These are phyloP conservation scores for Hemaris fuciformis DNA, from an alignment of 2,888 invertebrate genomes.

Conservation along the genomic window DNA sequence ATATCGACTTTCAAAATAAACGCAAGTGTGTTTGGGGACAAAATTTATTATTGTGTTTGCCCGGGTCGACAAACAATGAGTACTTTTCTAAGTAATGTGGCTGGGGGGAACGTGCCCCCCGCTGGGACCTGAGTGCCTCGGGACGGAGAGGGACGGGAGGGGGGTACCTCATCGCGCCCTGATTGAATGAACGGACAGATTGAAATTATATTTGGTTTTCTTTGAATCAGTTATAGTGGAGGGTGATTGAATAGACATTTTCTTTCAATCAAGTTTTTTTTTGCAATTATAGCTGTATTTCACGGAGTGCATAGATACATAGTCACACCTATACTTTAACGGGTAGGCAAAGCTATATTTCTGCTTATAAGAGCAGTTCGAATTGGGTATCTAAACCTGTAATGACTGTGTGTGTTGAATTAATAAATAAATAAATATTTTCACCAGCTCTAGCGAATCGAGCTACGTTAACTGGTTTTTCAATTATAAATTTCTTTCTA, in stretches of 20 bases:
- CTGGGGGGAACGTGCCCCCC: not conserved
- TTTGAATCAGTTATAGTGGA: not conserved
- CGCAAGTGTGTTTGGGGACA: slow-evolving; percentile 26
- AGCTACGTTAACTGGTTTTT: not conserved
- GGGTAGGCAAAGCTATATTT: too few relatives aligned
- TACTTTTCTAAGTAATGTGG: slow-evolving; percentile 34
- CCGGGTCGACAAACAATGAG: slow-evolving; percentile 35
- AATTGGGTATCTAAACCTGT: too few relatives aligned
- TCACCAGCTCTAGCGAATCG: too few relatives aligned
- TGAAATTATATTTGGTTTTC: slow-evolving; percentile 8
- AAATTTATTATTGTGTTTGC: slow-evolving; percentile 44
- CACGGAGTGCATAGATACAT: not conserved
- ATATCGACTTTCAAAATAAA: slow-evolving; percentile 21
- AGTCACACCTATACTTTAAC: too few relatives aligned
- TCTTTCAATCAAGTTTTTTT: not conserved
- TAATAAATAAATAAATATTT: too few relatives aligned
- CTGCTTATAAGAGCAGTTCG: too few relatives aligned
- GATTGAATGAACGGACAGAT: slow-evolving; percentile 5
- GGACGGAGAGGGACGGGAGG: too few relatives aligned
- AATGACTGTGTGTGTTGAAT: too few relatives aligned
- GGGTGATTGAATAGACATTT: not conserved
- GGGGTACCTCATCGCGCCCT: not conserved
- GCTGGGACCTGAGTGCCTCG: not conserved
- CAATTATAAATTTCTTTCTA: too few relatives aligned
- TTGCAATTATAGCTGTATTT: too few relatives aligned